phyloP scores from a whole-genome alignment of 2,113 vertebrate species.

The Sterrhoptilus dennistouni region DNA sequence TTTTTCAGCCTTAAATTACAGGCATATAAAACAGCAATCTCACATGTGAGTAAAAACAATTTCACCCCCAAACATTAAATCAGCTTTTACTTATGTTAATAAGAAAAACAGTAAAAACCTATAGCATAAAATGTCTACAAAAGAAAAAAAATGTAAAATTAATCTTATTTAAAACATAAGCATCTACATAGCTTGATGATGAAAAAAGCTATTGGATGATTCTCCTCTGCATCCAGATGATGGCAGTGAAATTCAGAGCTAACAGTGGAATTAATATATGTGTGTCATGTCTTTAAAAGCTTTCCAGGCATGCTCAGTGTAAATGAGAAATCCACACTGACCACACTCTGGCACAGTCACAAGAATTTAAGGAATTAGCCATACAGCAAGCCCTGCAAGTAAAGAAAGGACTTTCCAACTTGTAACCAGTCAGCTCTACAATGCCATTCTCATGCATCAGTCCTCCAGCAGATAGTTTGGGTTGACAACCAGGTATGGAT shows the following conservation, averaged over 20 bases:
- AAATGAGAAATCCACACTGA: neutral
- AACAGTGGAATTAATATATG: neutral
- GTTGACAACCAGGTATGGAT: conserved; percentile 92
- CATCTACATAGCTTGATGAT: neutral
- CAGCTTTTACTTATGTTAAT: conserved; percentile 38
- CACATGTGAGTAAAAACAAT: neutral
- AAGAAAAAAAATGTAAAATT: neutral
- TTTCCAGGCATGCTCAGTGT: neutral
- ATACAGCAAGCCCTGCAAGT: neutral
- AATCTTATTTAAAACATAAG: neutral
- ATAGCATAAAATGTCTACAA: neutral
- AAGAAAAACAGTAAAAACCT: conserved; percentile 13
- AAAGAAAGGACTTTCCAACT: neutral
- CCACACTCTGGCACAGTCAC: neutral
- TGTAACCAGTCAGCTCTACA: neutral
- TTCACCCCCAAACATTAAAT: neutral
- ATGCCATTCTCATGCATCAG: conserved; percentile 51
- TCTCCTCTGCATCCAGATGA: neutral
- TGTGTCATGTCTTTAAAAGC: neutral
- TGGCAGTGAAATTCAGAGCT: neutral
- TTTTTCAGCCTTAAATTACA: neutral
- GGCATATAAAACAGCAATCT: neutral
- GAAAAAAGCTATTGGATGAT: neutral
- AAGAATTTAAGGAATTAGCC: neutral
- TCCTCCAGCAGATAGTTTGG: conserved; percentile 96